phyloP scores from a whole-genome alignment of 2,113 vertebrate genomes.

The Upupa epops region DNA sequence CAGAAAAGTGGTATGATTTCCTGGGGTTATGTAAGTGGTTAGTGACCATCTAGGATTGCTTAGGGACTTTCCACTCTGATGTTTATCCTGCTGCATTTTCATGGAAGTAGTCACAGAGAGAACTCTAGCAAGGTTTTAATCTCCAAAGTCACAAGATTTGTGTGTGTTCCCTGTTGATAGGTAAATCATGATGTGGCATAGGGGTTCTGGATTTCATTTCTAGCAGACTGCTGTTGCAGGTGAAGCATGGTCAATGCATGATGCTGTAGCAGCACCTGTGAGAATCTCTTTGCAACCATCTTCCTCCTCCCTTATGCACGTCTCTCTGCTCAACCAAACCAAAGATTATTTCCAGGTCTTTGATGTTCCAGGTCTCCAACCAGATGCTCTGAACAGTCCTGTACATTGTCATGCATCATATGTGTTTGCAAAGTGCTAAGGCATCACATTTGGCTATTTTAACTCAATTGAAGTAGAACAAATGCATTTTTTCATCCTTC shows the following conservation, averaged over 20 bases:
- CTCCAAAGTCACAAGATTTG: not conserved
- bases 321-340: not conserved
- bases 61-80: not conserved
- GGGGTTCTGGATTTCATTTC: not conserved
- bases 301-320: not conserved
- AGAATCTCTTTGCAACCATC: not conserved
- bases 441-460: not conserved
- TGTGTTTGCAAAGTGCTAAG: not conserved
- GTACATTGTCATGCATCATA: not conserved
- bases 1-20: not conserved
- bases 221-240: not conserved
- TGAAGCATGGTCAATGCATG: not conserved
- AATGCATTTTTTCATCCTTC: not conserved
- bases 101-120: not conserved
- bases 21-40: not conserved
- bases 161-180: not conserved
- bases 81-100: not conserved
- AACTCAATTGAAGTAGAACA: not conserved
- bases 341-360: not conserved
- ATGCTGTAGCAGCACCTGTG: too few species aligned
- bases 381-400: not conserved
- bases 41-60: not conserved
- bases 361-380: not conserved
- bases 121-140: not conserved
- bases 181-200: not conserved